Evolutionary conservation across 1,140 invertebrate species (phyloP).

Genomic region (Ptiloglossa arizonensis): DNA sequence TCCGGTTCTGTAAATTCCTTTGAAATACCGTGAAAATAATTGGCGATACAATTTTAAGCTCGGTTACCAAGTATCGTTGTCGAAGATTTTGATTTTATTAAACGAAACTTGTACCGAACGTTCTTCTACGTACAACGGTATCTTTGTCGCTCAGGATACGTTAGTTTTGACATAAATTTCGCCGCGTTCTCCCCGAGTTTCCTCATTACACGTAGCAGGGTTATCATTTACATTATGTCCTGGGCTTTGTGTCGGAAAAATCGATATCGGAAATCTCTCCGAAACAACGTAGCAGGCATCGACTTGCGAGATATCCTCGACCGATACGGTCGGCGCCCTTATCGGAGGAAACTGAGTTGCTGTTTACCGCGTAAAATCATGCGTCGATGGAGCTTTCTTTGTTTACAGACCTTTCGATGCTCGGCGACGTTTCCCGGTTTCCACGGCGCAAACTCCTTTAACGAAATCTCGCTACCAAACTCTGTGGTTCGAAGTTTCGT

Average conservation of each 20-base stretch:
- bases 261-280: slow-evolving; percentile 2
- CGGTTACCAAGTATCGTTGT: no score
- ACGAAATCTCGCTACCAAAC: slow-evolving; percentile 25
- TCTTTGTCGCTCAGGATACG: not conserved
- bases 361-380: slow-evolving; percentile 15
- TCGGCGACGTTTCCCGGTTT: not conserved
- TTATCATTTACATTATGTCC: not conserved
- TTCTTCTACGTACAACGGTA: not conserved
- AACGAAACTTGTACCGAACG: no score
- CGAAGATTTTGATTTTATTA: no score
- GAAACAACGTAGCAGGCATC: not conserved
- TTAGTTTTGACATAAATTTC: not conserved
- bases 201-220: not conserved
- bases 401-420: slow-evolving; percentile 16
- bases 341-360: not conserved
- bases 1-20: no score
- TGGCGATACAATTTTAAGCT: no score
- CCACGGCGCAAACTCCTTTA: slow-evolving; percentile 16
- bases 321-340: not conserved
- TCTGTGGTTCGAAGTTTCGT: slow-evolving; percentile 1
- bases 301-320: not conserved
- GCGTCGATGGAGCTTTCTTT: not conserved
- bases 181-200: not conserved
- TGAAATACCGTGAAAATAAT: no score
- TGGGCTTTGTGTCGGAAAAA: not conserved